Conservation (phyloP, 2,113 vertebrate genomes). For the Oreotrochilus melanogaster region DNA sequence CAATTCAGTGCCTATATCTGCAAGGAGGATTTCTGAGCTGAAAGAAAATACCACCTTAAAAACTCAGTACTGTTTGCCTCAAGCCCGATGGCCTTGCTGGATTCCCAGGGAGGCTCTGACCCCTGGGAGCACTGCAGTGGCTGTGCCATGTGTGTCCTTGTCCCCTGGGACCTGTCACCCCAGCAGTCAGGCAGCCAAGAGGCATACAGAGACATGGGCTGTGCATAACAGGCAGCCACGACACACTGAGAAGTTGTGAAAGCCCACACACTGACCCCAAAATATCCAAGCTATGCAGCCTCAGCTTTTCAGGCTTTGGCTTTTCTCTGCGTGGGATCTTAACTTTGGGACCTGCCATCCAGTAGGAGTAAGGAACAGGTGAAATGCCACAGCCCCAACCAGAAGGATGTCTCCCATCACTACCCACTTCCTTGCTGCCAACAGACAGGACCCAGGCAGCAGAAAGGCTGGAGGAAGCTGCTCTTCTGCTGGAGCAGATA, state of each 20-base stretch:
- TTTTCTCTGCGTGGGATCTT: background rate
- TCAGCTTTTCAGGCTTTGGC: fast-evolving
- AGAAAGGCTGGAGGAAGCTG: constrained; percentile 1
- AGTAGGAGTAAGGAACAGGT: background rate
- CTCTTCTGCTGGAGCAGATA: constrained; percentile 40
- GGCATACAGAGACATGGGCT: fast-evolving
- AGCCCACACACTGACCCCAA: fast-evolving
- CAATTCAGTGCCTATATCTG: background rate
- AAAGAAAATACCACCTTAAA: background rate
- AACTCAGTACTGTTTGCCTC: background rate
- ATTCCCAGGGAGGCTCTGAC: background rate
- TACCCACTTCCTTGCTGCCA: background rate
- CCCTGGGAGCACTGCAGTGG: fast-evolving
- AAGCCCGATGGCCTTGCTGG: background rate
- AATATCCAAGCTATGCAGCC: background rate
- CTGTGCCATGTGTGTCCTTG: background rate
- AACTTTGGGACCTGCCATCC: background rate
- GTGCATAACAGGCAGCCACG: fast-evolving
- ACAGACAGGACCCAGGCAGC: background rate
- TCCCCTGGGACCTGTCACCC: background rate
- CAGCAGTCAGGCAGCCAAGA: background rate
- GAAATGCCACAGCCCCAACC: background rate
- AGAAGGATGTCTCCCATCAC: background rate
- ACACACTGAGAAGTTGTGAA: background rate
- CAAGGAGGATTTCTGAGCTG: background rate